Percentiles rank a stretch among this genome's conserved stretches.
phyloP scores from a whole-genome alignment of 2,797 vertebrate genomes.

The Miichthys miiuy region DNA sequence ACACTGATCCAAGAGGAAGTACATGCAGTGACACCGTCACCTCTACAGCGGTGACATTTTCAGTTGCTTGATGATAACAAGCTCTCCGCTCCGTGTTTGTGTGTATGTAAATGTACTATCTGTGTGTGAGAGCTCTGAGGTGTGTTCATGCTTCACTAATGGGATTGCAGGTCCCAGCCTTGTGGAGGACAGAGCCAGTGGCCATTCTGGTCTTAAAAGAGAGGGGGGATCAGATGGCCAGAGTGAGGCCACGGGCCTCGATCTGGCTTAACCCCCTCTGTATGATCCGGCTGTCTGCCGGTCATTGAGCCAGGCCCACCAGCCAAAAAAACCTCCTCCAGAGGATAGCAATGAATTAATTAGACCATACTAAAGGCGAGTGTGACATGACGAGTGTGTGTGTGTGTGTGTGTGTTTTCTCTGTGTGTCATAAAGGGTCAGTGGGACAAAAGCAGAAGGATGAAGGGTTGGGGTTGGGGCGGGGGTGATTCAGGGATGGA shows the following conservation, averaged over 20 bases:
- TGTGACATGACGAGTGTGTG: slow-evolving; percentile 37
- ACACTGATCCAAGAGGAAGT: background rate
- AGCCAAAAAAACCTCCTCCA: slow-evolving; percentile 73
- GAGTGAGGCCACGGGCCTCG: slow-evolving; percentile 70
- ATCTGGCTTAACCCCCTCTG: slow-evolving; percentile 68
- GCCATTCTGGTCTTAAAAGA: slow-evolving; percentile 61
- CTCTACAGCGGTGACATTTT: slow-evolving; percentile 12
- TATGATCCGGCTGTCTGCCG: slow-evolving; percentile 68
- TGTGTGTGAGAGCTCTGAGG: slow-evolving; percentile 35
- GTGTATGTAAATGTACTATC: slow-evolving; percentile 1
- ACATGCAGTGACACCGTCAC: background rate
- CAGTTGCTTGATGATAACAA: slow-evolving; percentile 14
- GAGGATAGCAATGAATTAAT: slow-evolving; percentile 82
- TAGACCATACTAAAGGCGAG: slow-evolving; percentile 61
- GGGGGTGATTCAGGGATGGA: background rate
- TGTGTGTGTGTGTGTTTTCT: slow-evolving; percentile 37
- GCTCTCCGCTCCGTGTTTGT: slow-evolving; percentile 15
- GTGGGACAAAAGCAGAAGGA: slow-evolving; percentile 66
- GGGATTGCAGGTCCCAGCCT: slow-evolving; percentile 61
- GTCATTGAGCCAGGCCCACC: slow-evolving; percentile 69
- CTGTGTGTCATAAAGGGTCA: slow-evolving; percentile 62
- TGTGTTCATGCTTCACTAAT: slow-evolving; percentile 74
- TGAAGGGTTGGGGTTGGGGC: slow-evolving; percentile 22
- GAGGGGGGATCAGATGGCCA: slow-evolving; percentile 75
- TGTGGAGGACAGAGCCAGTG: slow-evolving; percentile 48